phyloP scores from a whole-genome alignment of 2,113 vertebrate species.

The Menidia beryllina region DNA sequence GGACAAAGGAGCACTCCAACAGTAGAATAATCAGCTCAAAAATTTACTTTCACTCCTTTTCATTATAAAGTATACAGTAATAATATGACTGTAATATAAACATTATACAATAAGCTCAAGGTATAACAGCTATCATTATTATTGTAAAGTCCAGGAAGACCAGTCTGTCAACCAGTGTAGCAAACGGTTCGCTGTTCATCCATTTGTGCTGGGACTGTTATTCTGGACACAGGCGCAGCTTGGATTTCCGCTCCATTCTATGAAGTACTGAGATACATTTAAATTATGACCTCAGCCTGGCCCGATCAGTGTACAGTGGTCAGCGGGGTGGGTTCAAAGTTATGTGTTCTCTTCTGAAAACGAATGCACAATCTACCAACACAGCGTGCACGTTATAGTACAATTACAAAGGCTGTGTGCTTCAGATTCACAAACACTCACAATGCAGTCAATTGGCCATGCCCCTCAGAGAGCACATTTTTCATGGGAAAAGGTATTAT shows the following conservation, averaged over 20 bases:
- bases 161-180: not conserved
- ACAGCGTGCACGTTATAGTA: conserved; percentile 52
- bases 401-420: conserved; percentile 42
- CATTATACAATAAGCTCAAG: no score
- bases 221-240: conserved; percentile 14
- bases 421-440: conserved; percentile 64
- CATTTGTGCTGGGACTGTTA: conserved; percentile 1
- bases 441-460: conserved; percentile 55
- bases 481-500: conserved; percentile 50
- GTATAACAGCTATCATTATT: no score
- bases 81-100: no score
- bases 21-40: no score
- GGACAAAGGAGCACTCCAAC: no score
- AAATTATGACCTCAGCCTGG: conserved; percentile 1
- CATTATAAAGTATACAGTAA: no score
- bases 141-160: not conserved
- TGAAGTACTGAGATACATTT: conserved; percentile 17
- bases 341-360: conserved; percentile 30
- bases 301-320: conserved; percentile 4
- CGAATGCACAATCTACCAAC: conserved; percentile 50
- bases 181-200: conserved; percentile 1
- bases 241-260: conserved; percentile 31
- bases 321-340: conserved; percentile 18
- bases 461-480: conserved; percentile 60
- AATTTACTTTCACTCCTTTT: no score